Conservation (phyloP, 2,888 invertebrate genomes). For the Ligdia adustata region DNA sequence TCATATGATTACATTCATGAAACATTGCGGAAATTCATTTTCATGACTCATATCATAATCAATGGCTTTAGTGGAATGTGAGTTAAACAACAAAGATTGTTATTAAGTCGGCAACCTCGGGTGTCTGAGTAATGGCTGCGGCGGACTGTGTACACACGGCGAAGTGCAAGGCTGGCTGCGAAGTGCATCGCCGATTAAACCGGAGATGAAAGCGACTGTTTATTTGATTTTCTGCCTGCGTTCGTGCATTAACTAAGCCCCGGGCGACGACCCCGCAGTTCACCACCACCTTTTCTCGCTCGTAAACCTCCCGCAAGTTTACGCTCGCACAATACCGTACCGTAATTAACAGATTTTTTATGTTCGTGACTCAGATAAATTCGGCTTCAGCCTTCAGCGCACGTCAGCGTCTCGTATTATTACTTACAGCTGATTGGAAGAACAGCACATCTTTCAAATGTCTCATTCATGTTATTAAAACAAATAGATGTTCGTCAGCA, state of each 20-base stretch:
- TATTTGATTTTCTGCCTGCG: conserved; percentile 74
- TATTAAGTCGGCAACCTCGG: conserved; percentile 62
- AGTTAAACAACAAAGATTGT: conserved; percentile 57
- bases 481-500: conserved; percentile 59
- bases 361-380: conserved; percentile 34
- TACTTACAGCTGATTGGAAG: conserved; percentile 31
- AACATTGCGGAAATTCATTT: not conserved
- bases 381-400: conserved; percentile 9
- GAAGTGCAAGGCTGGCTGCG: conserved; percentile 75
- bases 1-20: not conserved
- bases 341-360: conserved; percentile 41
- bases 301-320: conserved; percentile 52
- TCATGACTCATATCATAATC: conserved; percentile 26
- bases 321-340: conserved; percentile 38
- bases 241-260: conserved; percentile 66
- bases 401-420: conserved; percentile 16
- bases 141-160: conserved; percentile 60
- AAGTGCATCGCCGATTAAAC: conserved; percentile 75
- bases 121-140: conserved; percentile 59
- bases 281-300: conserved; percentile 47
- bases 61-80: conserved; percentile 36
- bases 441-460: conserved; percentile 45
- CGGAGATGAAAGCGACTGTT: conserved; percentile 79
- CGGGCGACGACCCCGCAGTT: conserved; percentile 56
- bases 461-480: conserved; percentile 59